Evolutionary conservation across 2,797 vertebrate species (phyloP), one percentile per base, ranked within the genome.

Genomic region (Siniperca scherzeri): DNA sequence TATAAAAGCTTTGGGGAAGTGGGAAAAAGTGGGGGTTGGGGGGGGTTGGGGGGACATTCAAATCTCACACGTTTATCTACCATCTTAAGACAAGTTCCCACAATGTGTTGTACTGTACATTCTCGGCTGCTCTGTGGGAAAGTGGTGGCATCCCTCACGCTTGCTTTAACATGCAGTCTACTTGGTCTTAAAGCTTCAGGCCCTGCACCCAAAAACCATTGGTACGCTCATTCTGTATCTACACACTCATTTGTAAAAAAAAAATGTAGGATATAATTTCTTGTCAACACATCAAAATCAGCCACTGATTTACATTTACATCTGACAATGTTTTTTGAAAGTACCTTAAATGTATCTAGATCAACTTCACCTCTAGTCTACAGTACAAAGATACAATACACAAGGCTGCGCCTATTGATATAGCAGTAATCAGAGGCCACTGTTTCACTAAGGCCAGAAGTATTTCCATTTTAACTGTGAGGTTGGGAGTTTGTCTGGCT

Each of bases 1-100:
- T 95, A 93, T 93, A 96, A 95, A 95, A 96, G 92, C 93, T 93
- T 95, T 91, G 78, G 80, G 90, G 91, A 70, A 67, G 70, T 74
- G 77, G 81, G 86, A 70, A 62, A 72, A 68, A 85, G 76, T 62
- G 56, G 36, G 13, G 46, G 61, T 69, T 48, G 7, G 2, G 40
- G 53, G 30, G 6, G 3, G 42, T 30, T 30, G 56, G 27, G 16
- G 40, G 74, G 94, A 94, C 93, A 30, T 30, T 30, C 30, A 30
- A 94, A 94, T 95, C 92, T 92, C 92, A 93, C 89, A 90, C 59
- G 83, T 91, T 87, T 85, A 90, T 91, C 88, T 90, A 90, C 82
- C 90, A 90, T 91, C 56, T 85, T 88, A 85, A 92, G 90, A 93
- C 88, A 71, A 84, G 66, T 88, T 87, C 86, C 92, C 91, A 89